Base-by-base conservation (phyloP, 2,888 invertebrate genomes). In the Spatulosminthurus flaviceps region DNA sequence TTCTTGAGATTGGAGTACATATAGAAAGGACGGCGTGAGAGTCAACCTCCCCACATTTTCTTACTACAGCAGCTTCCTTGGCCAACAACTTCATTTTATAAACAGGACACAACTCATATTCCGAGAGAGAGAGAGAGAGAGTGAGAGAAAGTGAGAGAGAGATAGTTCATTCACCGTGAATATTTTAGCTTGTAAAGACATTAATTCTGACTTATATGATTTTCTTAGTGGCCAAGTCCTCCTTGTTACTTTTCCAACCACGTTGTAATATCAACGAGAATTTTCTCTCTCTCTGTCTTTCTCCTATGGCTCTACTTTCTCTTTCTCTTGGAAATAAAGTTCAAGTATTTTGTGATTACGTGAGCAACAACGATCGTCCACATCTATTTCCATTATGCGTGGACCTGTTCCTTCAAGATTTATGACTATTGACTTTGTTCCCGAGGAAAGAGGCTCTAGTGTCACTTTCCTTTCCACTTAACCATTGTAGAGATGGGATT, bases 381-480 rank as follows among this genome's bases (percentile, higher is more conserved):
- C 51, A 51, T 51, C 5, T n/a, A 51, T 51, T 34, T 34, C 34
- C 34, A 51, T 51, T 51, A 13, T 51, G 51, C 16, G 5, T 51
- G 51, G 51, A 13, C 19, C 22, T 24, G 4, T 24, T 24, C 24
- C 7, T 24, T 13, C 5, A 22, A 64, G 64, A 64, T 64, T 64
- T 64, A 64, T 64, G 64, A 64, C 64, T 64, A 64, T 64, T 64
- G 11, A 64, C 22, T 64, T 64, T 64, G 64, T 26, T 64, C 16
- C 60, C 16, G 5, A n/a, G n/a, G 60, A 24, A 11, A 64, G 24
- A 22, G 24, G 64, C 24, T 64, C 24, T 64, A 5, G 64, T 64
- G n/a, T 51, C 51, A 13, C 51, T 9, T 51, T 13, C 51, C 1
- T 19, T n/a, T 19, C 16, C 16, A n/a, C 19, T n/a, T n/a, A 19